phyloP scores from a whole-genome alignment of 2,888 invertebrate species.

The Nasonia oneida region DNA sequence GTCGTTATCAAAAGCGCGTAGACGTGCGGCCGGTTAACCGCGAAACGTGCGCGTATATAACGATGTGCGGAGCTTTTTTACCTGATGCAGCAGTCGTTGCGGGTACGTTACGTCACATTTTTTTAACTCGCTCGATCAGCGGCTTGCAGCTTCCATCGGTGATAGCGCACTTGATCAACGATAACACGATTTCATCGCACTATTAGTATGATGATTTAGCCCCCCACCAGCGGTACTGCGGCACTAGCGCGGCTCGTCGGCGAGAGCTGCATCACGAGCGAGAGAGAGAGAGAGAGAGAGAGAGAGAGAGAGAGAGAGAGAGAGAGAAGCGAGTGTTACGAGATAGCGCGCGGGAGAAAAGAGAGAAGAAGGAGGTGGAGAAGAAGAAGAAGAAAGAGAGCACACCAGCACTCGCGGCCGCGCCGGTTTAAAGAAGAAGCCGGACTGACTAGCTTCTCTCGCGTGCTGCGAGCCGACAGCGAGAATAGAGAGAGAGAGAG shows the following conservation, averaged over 20 bases:
- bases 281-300: neutral
- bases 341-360: neutral
- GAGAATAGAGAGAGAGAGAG: slow-evolving; percentile 31
- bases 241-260: neutral
- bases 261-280: neutral
- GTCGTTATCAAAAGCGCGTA: slow-evolving; percentile 44
- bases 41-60: slow-evolving; percentile 41
- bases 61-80: neutral
- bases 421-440: slow-evolving; percentile 56
- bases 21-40: slow-evolving; percentile 31
- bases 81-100: neutral
- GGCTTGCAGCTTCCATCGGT: neutral
- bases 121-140: neutral
- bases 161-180: neutral
- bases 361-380: neutral
- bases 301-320: neutral
- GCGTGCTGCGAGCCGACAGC: slow-evolving; percentile 22
- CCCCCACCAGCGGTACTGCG: neutral
- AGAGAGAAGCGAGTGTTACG: neutral
- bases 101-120: slow-evolving; percentile 25
- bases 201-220: neutral
- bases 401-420: slow-evolving; percentile 44
- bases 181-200: neutral
- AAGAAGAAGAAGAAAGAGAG: slow-evolving; percentile 4
- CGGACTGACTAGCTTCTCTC: slow-evolving; percentile 49